A percentile compares a stretch with the other conserved stretches of the same genome.
Conservation (phyloP, 2,113 vertebrate genomes). For the Apeltes quadracus region DNA sequence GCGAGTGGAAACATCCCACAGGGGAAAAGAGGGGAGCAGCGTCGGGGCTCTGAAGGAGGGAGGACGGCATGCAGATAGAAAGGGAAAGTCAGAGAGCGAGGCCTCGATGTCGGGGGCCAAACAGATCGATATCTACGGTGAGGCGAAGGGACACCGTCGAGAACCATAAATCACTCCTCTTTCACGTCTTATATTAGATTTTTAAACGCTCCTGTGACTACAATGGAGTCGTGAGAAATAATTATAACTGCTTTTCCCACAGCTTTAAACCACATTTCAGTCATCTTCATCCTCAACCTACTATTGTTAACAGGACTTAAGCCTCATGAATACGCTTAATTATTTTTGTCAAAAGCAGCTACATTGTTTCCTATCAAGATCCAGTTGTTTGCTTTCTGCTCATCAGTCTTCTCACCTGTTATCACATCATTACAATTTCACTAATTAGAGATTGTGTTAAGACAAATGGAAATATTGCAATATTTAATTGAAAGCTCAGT, state of each 20-base stretch:
- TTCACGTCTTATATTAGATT: not conserved
- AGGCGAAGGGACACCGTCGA: not conserved
- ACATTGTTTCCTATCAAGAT: not conserved
- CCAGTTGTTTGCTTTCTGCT: not conserved
- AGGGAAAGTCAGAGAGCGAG: not conserved
- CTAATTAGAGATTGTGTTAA: not conserved
- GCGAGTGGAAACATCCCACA: conserved; percentile 71
- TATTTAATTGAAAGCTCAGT: not conserved
- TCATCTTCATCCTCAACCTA: not conserved
- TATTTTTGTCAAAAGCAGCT: not conserved
- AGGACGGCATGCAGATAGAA: not conserved
- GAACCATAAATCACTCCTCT: not conserved
- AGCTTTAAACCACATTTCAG: not conserved
- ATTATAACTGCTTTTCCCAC: not conserved
- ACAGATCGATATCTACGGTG: not conserved
- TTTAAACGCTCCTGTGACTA: not conserved
- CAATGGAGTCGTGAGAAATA: not conserved
- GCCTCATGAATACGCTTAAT: not conserved
- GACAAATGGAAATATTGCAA: not conserved
- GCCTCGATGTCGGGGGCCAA: not conserved
- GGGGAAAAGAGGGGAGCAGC: conserved; percentile 33
- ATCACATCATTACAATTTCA: not conserved
- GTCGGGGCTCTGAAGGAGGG: not conserved
- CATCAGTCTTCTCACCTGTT: not conserved
- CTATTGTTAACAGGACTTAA: not conserved